A percentile compares a stretch with the other conserved stretches of the same genome.
Conservation (phyloP, 2,888 invertebrate genomes). For the Zeuzera pyrina region DNA sequence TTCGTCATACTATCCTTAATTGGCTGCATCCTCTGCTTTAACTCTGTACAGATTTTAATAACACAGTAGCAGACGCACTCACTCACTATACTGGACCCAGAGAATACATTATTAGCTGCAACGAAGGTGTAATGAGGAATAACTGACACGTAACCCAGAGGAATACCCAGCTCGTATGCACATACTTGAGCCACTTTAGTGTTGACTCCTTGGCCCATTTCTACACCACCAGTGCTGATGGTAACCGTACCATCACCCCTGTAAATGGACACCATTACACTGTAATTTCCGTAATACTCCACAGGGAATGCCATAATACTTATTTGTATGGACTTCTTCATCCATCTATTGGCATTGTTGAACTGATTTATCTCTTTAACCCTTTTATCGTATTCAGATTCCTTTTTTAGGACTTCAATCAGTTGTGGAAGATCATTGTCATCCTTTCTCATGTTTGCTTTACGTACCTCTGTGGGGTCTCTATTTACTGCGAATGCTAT, state of each 20-base stretch:
- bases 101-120: slow-evolving; percentile 74
- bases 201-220: slow-evolving; percentile 86
- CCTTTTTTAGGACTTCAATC: slow-evolving; percentile 65
- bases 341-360: slow-evolving; percentile 81
- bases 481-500: slow-evolving; percentile 70
- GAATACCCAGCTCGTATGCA: slow-evolving; percentile 80
- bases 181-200: slow-evolving; percentile 86
- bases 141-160: slow-evolving; percentile 73
- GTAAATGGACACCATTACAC: slow-evolving; percentile 77
- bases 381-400: slow-evolving; percentile 70
- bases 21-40: slow-evolving; percentile 72
- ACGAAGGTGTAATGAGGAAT: slow-evolving; percentile 73
- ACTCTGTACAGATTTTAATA: slow-evolving; percentile 73
- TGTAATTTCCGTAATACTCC: slow-evolving; percentile 66
- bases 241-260: slow-evolving; percentile 80
- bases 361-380: slow-evolving; percentile 64
- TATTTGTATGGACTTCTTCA: slow-evolving; percentile 78
- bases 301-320: slow-evolving; percentile 79
- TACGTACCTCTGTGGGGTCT: slow-evolving; percentile 73
- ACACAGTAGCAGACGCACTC: slow-evolving; percentile 74
- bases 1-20: slow-evolving; percentile 57
- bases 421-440: slow-evolving; percentile 62
- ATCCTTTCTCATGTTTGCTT: slow-evolving; percentile 65
- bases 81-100: slow-evolving; percentile 79
- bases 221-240: slow-evolving; percentile 78